Conservation (phyloP, 1,140 invertebrate genomes). For the Danaus plexippus region DNA sequence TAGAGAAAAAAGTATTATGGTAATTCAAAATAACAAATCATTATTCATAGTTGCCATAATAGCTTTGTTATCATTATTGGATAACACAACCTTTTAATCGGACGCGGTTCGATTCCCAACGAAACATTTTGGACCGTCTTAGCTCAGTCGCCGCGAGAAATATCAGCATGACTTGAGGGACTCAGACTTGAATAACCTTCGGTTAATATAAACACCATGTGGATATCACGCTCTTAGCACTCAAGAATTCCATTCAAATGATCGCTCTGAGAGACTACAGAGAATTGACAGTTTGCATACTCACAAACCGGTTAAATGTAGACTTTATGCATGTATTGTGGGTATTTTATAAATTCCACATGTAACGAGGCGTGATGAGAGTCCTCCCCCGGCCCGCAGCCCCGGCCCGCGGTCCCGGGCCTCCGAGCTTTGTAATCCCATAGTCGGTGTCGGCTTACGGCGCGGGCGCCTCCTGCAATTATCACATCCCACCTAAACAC, state of each 20-base stretch:
- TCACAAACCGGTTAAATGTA: no score
- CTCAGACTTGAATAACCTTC: no score
- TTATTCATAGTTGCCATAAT: conserved; percentile 66
- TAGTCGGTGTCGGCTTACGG: conserved; percentile 64
- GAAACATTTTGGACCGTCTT: no score
- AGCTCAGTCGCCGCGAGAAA: no score
- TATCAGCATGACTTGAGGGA: no score
- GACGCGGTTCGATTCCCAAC: conserved; percentile 34
- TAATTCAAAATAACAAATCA: conserved; percentile 64
- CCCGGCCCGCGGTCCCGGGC: conserved; percentile 15
- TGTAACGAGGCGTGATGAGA: conserved; percentile 39
- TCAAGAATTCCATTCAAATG: no score
- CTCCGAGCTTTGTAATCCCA: conserved; percentile 59
- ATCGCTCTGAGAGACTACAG: no score
- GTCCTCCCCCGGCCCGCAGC: conserved; percentile 20
- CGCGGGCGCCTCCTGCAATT: conserved; percentile 59
- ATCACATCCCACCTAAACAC: conserved; percentile 71
- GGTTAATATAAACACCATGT: no score
- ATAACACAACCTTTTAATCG: conserved; percentile 56
- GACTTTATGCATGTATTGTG: conserved; percentile 3
- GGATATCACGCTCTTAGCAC: no score
- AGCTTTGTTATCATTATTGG: conserved; percentile 68
- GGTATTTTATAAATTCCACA: conserved; percentile 25
- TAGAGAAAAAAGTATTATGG: conserved; percentile 68
- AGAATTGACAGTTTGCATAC: no score